Base-by-base conservation (phyloP, 2,797 vertebrate species). In the Chrosomus eos region DNA sequence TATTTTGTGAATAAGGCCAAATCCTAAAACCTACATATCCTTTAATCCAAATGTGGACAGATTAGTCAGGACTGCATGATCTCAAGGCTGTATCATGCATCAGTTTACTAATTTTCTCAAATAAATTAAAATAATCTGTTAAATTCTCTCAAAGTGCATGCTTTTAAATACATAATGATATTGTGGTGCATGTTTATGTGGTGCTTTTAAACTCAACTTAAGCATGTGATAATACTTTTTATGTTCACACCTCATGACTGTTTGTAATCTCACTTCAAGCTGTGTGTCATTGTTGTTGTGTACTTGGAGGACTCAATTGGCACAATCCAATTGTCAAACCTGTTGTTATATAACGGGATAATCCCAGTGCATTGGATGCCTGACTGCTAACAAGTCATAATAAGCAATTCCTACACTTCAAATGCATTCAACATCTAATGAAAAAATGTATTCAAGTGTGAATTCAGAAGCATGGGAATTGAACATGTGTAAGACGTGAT, bases 261-360 rank as follows among this genome's bases (percentile, higher is more conserved):
- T 33, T 71, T 19, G 26, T 51, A 73, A 82, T 58, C 62, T 83
- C 62, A 55, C 18, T 76, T 28, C 16, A 53, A 76, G 23, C 33
- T 43, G 16, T n/a, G 40, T 53, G 72, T 43, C 72, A 76, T 55
- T 67, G 82, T n/a, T n/a, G 26, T 68, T 83, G 48, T 77, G 48
- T 68, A 77, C 73, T 70, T 58, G 19, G 19, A 83, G 36, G 28
- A 66, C 80, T 77, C 48, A 60, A 58, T 19, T 14, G 60, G 38
- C 75, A 75, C 77, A 72, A 82, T 85, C 87, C 68, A 68, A 81
- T 81, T 73, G 58, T 75, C 26, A 74, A 84, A 66, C 71, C 40
- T 77, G 68, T 23, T 18, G 81, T 92, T 90, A 89, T 68, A 84
- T 89, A 89, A 94, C 3, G n/a, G 70, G 87, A 18, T 94, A 83